phyloP scores from a whole-genome alignment of 2,113 vertebrate species.

The Prionailurus viverrinus region DNA sequence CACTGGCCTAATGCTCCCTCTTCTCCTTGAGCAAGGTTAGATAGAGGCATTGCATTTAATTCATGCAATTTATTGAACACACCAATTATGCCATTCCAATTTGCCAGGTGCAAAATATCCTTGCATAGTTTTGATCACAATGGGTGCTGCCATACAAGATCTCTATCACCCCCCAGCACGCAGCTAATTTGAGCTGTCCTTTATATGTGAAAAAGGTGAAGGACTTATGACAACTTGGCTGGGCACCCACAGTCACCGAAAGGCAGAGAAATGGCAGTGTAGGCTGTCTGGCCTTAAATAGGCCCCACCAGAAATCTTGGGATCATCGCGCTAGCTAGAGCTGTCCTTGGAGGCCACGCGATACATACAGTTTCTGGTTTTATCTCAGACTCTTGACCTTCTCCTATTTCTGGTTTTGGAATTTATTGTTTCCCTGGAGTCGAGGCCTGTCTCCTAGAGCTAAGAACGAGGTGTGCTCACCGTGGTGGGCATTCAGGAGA shows the following conservation, averaged over 20 bases:
- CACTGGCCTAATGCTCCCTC: not conserved
- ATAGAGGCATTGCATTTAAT: not conserved
- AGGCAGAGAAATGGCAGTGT: not conserved
- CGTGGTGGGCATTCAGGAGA: not conserved
- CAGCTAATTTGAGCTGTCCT: not conserved
- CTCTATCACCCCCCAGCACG: not conserved
- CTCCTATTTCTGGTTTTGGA: not conserved
- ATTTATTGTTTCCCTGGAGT: not conserved
- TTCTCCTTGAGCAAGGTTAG: slow-evolving; percentile 41
- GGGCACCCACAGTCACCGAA: not conserved
- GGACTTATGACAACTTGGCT: not conserved
- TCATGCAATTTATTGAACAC: not conserved
- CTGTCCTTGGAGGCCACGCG: accelerated
- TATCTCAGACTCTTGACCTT: not conserved
- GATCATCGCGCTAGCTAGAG: accelerated
- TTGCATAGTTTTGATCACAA: not conserved
- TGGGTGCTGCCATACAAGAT: not conserved
- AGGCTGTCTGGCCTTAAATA: not conserved
- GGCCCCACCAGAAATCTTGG: not conserved
- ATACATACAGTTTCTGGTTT: not conserved
- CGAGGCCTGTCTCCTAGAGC: not conserved
- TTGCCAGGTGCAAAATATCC: not conserved
- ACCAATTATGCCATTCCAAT: not conserved
- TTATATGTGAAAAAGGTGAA: not conserved
- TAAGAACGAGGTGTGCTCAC: not conserved